Evolutionary conservation across 2,113 vertebrate species (phyloP).

Genomic region (Camelus bactrianus): DNA sequence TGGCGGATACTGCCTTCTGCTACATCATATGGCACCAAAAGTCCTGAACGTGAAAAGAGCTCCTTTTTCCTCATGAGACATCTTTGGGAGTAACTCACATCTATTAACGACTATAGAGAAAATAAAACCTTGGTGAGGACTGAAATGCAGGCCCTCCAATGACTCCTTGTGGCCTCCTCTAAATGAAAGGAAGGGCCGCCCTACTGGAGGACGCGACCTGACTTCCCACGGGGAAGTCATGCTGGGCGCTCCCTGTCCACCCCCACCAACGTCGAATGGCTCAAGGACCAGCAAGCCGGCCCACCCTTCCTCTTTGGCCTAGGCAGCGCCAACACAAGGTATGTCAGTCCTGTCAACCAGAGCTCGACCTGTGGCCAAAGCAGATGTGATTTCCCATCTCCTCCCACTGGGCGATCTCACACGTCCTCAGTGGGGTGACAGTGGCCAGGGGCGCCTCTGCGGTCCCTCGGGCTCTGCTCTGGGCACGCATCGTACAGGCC

Average conservation of each 20-base stretch:
- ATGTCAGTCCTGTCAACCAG: not conserved
- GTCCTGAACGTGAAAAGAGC: constrained; percentile 61
- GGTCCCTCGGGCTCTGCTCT: not conserved
- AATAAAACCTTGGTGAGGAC: constrained; percentile 65
- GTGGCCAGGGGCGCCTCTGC: not conserved
- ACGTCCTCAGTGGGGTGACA: not conserved
- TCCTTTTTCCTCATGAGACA: constrained; percentile 65
- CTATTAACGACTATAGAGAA: constrained; percentile 57
- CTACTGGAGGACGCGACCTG: not conserved
- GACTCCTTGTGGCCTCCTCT: not conserved
- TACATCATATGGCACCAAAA: constrained; percentile 81
- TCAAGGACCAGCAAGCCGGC: not conserved
- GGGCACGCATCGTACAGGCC: rapidly evolving
- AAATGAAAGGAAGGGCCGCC: rapidly evolving
- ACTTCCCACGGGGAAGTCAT: not conserved
- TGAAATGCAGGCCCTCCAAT: not conserved
- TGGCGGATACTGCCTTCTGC: constrained; percentile 77
- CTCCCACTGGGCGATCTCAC: not conserved
- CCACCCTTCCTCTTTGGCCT: not conserved
- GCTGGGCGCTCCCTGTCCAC: not conserved
- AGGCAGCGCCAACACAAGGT: not conserved
- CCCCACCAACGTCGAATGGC: too few relatives aligned
- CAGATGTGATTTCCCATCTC: not conserved
- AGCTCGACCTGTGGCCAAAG: not conserved
- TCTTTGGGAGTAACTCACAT: constrained; percentile 73